These are phyloP conservation scores for Metopolophium dirhodum DNA, from an alignment of 1,140 invertebrate genomes.

Conservation along the genomic window DNA sequence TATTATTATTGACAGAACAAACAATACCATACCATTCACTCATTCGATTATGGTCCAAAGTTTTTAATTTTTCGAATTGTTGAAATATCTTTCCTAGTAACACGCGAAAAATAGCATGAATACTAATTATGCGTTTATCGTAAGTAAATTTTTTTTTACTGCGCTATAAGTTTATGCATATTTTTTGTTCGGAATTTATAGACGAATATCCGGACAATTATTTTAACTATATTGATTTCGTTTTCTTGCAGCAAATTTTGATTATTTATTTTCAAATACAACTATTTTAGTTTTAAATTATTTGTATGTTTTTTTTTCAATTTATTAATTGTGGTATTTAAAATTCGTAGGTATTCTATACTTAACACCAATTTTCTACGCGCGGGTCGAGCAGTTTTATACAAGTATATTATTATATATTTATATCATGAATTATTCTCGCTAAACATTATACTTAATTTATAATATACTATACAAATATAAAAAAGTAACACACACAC, in stretches of 20 bases:
- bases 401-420: too few relatives aligned
- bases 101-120: not conserved
- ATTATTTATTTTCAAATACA: not conserved
- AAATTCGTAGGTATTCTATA: too few relatives aligned
- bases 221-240: not conserved
- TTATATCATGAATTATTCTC: not conserved
- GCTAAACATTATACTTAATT: not conserved
- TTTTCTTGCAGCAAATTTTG: not conserved
- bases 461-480: not conserved
- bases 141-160: not conserved
- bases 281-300: too few relatives aligned
- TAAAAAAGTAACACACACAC: too few relatives aligned
- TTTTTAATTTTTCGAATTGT: not conserved
- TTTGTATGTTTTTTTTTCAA: too few relatives aligned
- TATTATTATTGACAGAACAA: not conserved
- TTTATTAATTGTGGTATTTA: too few relatives aligned
- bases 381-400: too few relatives aligned
- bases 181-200: not conserved
- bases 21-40: not conserved
- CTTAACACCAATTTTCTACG: too few relatives aligned
- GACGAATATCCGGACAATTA: not conserved
- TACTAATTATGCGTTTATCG: too few relatives aligned
- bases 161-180: not conserved
- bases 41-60: not conserved
- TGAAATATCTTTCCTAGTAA: not conserved